Evolutionary conservation across 2,888 invertebrate species (phyloP).

Genomic region (Rhorus exstirpatorius): DNA sequence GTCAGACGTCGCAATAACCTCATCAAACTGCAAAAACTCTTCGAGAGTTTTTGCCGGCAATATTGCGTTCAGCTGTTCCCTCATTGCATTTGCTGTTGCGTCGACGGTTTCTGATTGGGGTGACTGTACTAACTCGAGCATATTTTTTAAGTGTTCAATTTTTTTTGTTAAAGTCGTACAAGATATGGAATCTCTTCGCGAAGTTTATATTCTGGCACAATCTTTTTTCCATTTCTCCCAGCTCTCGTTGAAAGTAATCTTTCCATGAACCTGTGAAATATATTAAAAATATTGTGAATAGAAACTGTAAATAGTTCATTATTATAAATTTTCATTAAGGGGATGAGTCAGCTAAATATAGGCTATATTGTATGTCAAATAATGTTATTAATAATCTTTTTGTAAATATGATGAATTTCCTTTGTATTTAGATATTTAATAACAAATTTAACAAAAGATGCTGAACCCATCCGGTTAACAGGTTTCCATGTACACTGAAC

Average conservation of each 20-base stretch:
- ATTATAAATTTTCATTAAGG: too few species aligned
- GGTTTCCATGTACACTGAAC: too few species aligned
- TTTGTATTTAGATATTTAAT: too few species aligned
- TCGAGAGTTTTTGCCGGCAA: neutral
- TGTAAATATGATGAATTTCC: too few species aligned
- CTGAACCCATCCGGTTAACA: too few species aligned
- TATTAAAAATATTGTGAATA: neutral
- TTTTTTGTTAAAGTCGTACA: too few species aligned
- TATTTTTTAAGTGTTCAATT: neutral
- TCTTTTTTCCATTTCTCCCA: neutral
- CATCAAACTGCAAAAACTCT: neutral
- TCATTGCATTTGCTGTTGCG: neutral
- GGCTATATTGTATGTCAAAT: too few species aligned
- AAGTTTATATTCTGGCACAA: neutral
- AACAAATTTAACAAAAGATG: too few species aligned
- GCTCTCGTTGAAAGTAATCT: neutral
- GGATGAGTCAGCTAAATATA: too few species aligned
- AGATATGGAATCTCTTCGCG: neutral
- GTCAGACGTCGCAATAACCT: neutral
- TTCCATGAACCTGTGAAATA: conserved; percentile 1
- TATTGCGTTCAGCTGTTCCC: neutral
- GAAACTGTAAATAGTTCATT: neutral
- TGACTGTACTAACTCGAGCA: neutral
- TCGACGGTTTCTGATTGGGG: neutral
- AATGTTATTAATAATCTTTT: too few species aligned